A percentile compares a stretch with the other conserved stretches of the same genome.
phyloP scores from a whole-genome alignment of 2,797 vertebrate species.

The Pempheris klunzingeri region DNA sequence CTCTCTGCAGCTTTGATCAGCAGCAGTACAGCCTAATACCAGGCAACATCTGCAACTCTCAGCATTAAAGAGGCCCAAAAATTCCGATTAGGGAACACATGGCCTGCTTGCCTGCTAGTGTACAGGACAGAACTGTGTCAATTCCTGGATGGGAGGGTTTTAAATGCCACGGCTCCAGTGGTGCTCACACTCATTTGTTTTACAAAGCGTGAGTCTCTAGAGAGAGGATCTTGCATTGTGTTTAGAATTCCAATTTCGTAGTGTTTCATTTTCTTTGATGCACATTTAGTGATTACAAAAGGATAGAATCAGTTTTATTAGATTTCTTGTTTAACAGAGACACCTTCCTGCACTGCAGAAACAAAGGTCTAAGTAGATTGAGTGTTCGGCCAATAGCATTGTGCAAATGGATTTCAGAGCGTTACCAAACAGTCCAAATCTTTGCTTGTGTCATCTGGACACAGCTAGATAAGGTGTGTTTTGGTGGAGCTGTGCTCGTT shows the following conservation, averaged over 20 bases:
- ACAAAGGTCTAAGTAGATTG: conserved; percentile 23
- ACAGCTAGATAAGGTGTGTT: conserved; percentile 63
- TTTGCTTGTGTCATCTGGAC: conserved; percentile 64
- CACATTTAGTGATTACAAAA: conserved; percentile 9
- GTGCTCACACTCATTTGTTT: conserved; percentile 65
- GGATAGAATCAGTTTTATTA: conserved; percentile 1
- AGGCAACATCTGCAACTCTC: conserved; percentile 82
- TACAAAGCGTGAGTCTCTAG: conserved; percentile 50
- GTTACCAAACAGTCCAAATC: conserved; percentile 34
- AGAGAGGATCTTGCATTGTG: conserved; percentile 41
- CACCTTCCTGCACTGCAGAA: conserved; percentile 18
- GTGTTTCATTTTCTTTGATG: conserved; percentile 23
- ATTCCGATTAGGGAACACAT: conserved; percentile 69
- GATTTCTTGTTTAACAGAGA: conserved; percentile 12
- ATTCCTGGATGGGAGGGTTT: conserved; percentile 66
- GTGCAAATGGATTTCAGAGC: conserved; percentile 28
- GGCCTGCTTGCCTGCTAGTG: conserved; percentile 54
- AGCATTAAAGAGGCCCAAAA: conserved; percentile 79
- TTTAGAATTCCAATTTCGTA: conserved; percentile 24
- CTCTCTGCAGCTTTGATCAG: conserved; percentile 83
- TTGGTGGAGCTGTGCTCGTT: conserved; percentile 59
- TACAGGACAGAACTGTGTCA: conserved; percentile 74
- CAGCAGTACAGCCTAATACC: conserved; percentile 76
- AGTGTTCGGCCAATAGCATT: conserved; percentile 26
- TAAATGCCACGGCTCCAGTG: conserved; percentile 63